These are phyloP conservation scores for Spongilla lacustris DNA, from an alignment of 37 sponge, comb jelly and placozoan genomes.

Conservation along the genomic window DNA sequence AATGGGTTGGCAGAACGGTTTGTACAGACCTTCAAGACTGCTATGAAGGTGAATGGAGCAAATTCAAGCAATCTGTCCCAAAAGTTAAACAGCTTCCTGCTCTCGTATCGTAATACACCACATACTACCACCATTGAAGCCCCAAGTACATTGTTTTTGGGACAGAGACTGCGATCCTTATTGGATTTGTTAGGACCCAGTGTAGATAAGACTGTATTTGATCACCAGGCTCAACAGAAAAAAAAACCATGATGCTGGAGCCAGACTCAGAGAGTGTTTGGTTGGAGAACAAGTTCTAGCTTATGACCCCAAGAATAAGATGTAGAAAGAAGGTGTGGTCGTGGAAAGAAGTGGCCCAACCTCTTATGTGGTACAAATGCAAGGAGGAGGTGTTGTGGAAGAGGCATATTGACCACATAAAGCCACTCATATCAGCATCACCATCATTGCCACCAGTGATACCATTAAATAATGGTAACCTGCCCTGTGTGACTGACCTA, in stretches of 20 bases:
- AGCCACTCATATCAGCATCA: not conserved
- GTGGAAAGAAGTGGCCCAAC: not conserved
- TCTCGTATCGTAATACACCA: slow-evolving; percentile 22
- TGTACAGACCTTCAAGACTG: slow-evolving; percentile 18
- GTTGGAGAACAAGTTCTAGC: slow-evolving; percentile 17
- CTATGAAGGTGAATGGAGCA: not conserved
- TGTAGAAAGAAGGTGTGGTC: not conserved
- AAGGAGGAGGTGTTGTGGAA: slow-evolving; percentile 21
- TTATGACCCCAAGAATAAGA: not conserved
- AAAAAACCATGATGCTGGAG: slow-evolving; percentile 25
- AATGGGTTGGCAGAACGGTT: slow-evolving; percentile 11
- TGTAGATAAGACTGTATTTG: not conserved
- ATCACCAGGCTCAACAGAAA: slow-evolving; percentile 25
- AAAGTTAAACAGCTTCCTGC: not conserved
- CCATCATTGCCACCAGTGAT: not conserved
- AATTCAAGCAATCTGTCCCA: not conserved
- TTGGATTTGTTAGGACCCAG: not conserved
- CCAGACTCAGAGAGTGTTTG: slow-evolving; percentile 1
- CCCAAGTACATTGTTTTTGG: slow-evolving; percentile 16
- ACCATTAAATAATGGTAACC: not conserved
- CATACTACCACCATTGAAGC: slow-evolving; percentile 39
- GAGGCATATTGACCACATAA: slow-evolving; percentile 27
- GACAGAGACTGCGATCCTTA: not conserved
- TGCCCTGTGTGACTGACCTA: not conserved
- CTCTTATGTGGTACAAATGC: slow-evolving; percentile 15